Percentiles rank a stretch among this genome's conserved stretches.
These are phyloP conservation scores for Elephas maximus DNA, from an alignment of 2,113 vertebrate genomes.

Conservation along the genomic window DNA sequence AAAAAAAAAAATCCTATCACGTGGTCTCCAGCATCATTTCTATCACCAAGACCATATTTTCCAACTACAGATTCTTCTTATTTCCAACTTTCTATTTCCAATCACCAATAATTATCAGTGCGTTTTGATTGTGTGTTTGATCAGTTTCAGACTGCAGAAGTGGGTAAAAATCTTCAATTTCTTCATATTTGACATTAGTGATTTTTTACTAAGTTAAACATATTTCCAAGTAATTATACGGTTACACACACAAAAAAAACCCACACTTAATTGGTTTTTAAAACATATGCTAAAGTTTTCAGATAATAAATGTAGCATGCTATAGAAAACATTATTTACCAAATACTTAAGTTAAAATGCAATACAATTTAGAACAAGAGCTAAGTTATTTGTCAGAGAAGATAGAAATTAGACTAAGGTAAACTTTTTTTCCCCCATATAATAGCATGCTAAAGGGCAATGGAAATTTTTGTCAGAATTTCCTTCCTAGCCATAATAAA, in stretches of 20 bases:
- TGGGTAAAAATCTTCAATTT: too few relatives aligned
- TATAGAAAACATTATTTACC: conserved; percentile 16
- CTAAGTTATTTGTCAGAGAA: background rate
- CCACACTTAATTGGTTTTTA: conserved; percentile 42
- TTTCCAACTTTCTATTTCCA: too few relatives aligned
- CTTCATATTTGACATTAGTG: too few relatives aligned
- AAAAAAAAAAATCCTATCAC: too few relatives aligned
- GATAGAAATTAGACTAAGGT: background rate
- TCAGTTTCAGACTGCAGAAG: too few relatives aligned
- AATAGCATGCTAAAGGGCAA: background rate
- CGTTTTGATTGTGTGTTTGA: too few relatives aligned
- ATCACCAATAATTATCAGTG: too few relatives aligned
- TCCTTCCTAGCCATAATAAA: conserved; percentile 5
- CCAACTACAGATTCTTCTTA: too few relatives aligned
- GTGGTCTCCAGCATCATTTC: too few relatives aligned
- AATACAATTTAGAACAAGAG: conserved; percentile 18
- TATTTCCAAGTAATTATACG: conserved; percentile 63
- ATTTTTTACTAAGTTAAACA: conserved; percentile 2
- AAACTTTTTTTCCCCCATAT: fast-evolving
- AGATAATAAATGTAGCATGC: background rate
- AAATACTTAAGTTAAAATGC: conserved; percentile 32
- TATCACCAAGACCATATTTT: too few relatives aligned
- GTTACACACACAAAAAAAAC: background rate
- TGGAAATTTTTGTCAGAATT: conserved; percentile 41
- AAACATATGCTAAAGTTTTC: conserved; percentile 22